phyloP scores from a whole-genome alignment of 1,140 invertebrate genomes.

The Drosophila sucinea region DNA sequence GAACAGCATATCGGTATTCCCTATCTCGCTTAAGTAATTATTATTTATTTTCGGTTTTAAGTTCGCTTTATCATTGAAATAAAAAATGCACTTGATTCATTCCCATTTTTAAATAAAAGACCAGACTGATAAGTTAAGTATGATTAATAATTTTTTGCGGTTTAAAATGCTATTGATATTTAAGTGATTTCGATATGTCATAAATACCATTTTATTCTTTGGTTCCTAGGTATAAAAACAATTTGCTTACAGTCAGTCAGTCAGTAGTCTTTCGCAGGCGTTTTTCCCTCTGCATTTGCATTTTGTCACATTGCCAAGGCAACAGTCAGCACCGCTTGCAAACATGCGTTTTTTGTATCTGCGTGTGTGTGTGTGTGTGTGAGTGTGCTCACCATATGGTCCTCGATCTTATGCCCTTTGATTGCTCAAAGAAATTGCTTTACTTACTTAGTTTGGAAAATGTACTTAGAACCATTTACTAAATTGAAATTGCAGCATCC shows the following conservation, averaged over 20 bases:
- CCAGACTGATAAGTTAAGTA: too few relatives aligned
- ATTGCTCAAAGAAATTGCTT: neutral
- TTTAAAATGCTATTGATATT: neutral
- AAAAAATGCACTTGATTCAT: too few relatives aligned
- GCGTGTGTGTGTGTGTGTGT: conserved; percentile 4
- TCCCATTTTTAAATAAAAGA: too few relatives aligned
- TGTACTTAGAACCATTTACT: neutral
- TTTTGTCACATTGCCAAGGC: conserved; percentile 77
- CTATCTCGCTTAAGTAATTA: too few relatives aligned
- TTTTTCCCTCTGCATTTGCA: conserved; percentile 53
- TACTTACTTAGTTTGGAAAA: neutral
- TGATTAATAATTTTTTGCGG: neutral
- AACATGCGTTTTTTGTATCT: neutral
- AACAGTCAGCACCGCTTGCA: conserved; percentile 34
- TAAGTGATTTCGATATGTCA: neutral
- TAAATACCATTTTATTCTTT: neutral
- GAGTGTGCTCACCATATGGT: conserved; percentile 53
- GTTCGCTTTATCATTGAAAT: too few relatives aligned
- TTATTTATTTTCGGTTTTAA: too few relatives aligned
- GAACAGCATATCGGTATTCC: too few relatives aligned
- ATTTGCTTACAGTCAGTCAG: conserved; percentile 26
- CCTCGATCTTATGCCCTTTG: conserved; percentile 45
- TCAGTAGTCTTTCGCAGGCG: conserved; percentile 37
- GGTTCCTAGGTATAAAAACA: conserved; percentile 19
- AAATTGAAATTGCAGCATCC: too few relatives aligned